Base-by-base conservation (phyloP, 2,888 invertebrate species). In the Arge pagana region DNA sequence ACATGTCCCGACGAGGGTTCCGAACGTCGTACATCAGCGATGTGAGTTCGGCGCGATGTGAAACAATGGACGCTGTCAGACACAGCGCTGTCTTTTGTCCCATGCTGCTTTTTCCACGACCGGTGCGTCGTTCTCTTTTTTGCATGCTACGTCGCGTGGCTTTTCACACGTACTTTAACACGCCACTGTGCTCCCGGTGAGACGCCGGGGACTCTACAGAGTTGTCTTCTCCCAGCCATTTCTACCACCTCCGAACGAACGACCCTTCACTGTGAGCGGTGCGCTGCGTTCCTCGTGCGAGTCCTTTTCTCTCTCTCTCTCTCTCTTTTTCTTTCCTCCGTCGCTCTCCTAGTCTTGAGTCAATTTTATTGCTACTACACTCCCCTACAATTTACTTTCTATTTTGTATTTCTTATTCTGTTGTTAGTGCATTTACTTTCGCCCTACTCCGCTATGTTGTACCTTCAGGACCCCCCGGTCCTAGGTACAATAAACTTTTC, bases 91-190 rank as follows among this genome's bases (percentile, higher is more conserved):
- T 42, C 52, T 56, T 57, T 56, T 3, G 37, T 15, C 3, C 19
- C 42, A 40, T 28, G 30, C 13, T 10, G 42, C 28, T 42, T 30
- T 42, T 42, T 18, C 21, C 31, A 16, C 24, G 7, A n/a, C n/a
- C 6, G 40, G 19, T 42, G 19, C 21, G 13, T 31, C 31, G 11
- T 42, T 30, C 42, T 42, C 15, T 11, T 61, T 55, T 61, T 61
- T 59, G 51, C 26, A 11, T 35, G 21, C 13, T n/a, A 54, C 50
- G 58, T 54, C 58, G 42, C 54, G 23, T 26, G n/a, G 48, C 31
- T 61, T 61, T 57, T 61, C 61, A 61, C 53, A 24, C 48, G 57
- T 51, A 56, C n/a, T n/a, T 61, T 55, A 57, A 59, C 61, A 55
- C 54, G 54, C 16, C 13, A 21, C 18, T 8, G 37, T 26, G n/a